phyloP scores from a whole-genome alignment of 2,888 invertebrate genomes.

The Callyntrura sp. region DNA sequence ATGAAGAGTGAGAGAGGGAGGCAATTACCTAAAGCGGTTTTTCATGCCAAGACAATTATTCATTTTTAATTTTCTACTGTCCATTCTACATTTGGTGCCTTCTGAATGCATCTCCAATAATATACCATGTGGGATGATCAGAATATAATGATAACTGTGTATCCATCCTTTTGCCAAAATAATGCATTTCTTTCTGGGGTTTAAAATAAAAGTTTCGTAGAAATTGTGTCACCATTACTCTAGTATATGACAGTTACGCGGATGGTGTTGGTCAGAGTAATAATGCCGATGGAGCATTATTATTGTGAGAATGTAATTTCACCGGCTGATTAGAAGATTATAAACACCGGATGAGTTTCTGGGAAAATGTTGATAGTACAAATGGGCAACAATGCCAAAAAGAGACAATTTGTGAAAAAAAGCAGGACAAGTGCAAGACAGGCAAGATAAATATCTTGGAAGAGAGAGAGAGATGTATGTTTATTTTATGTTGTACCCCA shows the following conservation, averaged over 20 bases:
- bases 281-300: neutral
- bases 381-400: neutral
- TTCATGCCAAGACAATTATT: constrained; percentile 64
- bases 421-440: neutral
- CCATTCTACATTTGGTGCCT: neutral
- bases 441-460: constrained; percentile 45
- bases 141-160: neutral
- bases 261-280: neutral
- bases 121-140: too few species aligned
- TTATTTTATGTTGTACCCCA: neutral
- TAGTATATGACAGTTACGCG: neutral
- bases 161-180: neutral
- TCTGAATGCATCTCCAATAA: neutral
- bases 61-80: constrained; percentile 75
- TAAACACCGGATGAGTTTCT: neutral
- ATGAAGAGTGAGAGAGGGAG: too few species aligned
- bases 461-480: neutral
- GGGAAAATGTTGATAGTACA: neutral
- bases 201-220: neutral
- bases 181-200: neutral
- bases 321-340: neutral
- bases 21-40: constrained; percentile 69
- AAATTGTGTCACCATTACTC: neutral
- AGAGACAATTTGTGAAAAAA: neutral
- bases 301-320: neutral